These are phyloP conservation scores for Protosalanx chinensis DNA, from an alignment of 2,797 vertebrate species.

Conservation along the genomic window DNA sequence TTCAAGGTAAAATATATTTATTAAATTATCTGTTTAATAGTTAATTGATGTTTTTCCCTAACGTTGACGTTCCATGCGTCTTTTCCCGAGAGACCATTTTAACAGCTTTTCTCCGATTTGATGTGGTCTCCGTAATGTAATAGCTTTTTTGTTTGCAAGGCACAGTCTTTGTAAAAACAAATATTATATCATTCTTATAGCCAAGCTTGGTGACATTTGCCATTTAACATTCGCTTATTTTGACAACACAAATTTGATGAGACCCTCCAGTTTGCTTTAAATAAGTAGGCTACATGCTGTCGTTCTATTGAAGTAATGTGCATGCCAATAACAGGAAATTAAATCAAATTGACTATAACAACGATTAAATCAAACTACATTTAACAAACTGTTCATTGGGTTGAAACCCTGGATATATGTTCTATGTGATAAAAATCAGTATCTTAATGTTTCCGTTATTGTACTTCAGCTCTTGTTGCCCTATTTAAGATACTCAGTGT, in stretches of 20 bases:
- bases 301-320: background rate
- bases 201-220: constrained; percentile 40
- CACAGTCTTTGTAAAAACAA: constrained; percentile 32
- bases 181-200: constrained; percentile 40
- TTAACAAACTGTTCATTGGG: too few species aligned
- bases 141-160: constrained; percentile 31
- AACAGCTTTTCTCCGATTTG: constrained; percentile 5
- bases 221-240: constrained; percentile 37
- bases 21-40: constrained; percentile 34
- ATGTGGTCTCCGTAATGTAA: constrained; percentile 22
- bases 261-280: constrained; percentile 30
- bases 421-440: background rate
- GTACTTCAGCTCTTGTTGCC: too few species aligned
- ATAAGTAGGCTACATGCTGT: constrained; percentile 20
- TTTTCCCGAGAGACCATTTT: constrained; percentile 30
- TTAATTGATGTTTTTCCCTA: constrained; percentile 35
- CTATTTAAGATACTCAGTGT: background rate
- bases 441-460: too few species aligned
- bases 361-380: background rate
- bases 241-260: constrained; percentile 44
- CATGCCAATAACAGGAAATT: background rate
- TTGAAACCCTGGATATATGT: background rate
- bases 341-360: background rate
- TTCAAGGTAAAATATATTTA: constrained; percentile 57
- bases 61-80: constrained; percentile 20